These are phyloP conservation scores for Canis aureus DNA, from an alignment of 2,113 vertebrate genomes.

Conservation along the genomic window DNA sequence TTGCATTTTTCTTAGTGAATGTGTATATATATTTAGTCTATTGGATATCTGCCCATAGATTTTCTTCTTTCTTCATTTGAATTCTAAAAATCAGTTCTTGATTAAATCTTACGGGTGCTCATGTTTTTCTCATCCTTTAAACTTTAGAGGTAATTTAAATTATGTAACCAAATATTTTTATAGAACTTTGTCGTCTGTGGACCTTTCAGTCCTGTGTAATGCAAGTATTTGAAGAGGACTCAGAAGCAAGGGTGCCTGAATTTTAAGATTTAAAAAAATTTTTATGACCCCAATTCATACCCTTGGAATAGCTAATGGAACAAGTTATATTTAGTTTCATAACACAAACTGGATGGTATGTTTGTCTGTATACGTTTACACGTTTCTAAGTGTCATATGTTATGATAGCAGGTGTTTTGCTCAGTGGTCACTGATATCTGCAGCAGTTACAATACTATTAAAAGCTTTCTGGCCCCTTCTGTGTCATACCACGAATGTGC, in stretches of 20 bases:
- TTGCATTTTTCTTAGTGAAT: slow-evolving; percentile 46
- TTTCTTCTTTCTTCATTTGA: slow-evolving; percentile 60
- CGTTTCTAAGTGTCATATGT: neutral
- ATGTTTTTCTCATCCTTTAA: slow-evolving; percentile 54
- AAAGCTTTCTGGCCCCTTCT: neutral
- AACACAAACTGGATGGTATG: neutral
- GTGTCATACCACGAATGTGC: neutral
- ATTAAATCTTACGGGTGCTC: neutral
- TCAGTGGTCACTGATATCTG: neutral
- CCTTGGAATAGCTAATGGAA: slow-evolving; percentile 28
- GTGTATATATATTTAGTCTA: slow-evolving; percentile 6
- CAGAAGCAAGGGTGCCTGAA: neutral
- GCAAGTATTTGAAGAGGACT: slow-evolving; percentile 22
- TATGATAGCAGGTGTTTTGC: neutral
- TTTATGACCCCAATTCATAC: neutral
- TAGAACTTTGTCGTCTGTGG: slow-evolving; percentile 1
- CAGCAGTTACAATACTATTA: neutral
- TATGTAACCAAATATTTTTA: slow-evolving; percentile 41
- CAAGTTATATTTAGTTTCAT: slow-evolving; percentile 41
- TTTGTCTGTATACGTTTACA: neutral
- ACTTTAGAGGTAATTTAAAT: slow-evolving; percentile 55
- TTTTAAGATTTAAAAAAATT: slow-evolving; percentile 30
- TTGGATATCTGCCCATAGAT: neutral
- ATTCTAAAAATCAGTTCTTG: slow-evolving; percentile 43
- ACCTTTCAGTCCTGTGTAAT: slow-evolving; percentile 2